Conservation (phyloP, 2,797 vertebrate genomes). For the Cuculus canorus region DNA sequence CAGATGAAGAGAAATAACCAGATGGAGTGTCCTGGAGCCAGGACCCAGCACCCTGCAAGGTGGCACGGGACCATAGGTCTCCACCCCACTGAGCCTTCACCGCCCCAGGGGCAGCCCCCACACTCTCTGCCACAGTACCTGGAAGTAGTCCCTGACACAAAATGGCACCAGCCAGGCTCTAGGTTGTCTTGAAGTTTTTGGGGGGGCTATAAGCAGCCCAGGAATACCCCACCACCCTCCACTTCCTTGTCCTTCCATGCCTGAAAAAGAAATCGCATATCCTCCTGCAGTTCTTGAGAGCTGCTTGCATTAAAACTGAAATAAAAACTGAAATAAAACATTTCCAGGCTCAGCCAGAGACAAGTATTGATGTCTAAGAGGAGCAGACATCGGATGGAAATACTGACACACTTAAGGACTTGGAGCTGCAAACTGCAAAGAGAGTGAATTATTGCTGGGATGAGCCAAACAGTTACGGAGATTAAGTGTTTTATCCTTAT, state of each 20-base stretch:
- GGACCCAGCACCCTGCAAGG: not conserved
- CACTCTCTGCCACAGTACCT: not conserved
- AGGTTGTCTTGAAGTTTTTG: not conserved
- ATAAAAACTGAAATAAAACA: conserved; percentile 34
- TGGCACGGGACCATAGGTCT: accelerated
- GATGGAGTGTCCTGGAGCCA: not conserved
- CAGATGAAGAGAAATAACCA: not conserved
- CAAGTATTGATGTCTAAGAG: conserved; percentile 26
- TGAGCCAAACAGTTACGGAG: conserved; percentile 36
- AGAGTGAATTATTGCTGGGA: conserved; percentile 40
- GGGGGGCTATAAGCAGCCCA: not conserved
- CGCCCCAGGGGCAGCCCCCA: accelerated
- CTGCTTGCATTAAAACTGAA: not conserved
- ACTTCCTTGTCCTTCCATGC: accelerated
- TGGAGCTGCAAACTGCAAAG: conserved; percentile 11
- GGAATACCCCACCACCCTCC: not conserved
- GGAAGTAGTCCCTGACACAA: not conserved
- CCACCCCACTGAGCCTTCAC: not conserved
- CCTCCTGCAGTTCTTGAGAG: not conserved
- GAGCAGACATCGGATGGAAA: conserved; percentile 58
- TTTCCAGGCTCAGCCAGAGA: conserved; percentile 33
- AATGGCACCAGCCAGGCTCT: not conserved
- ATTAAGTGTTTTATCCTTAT: conserved; percentile 53
- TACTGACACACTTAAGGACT: conserved; percentile 24
- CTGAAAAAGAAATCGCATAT: not conserved